A percentile compares a stretch with the other conserved stretches of the same genome.
Evolutionary conservation across 2,113 vertebrate genomes (phyloP).

Genomic region (Eulacestoma nigropectus): DNA sequence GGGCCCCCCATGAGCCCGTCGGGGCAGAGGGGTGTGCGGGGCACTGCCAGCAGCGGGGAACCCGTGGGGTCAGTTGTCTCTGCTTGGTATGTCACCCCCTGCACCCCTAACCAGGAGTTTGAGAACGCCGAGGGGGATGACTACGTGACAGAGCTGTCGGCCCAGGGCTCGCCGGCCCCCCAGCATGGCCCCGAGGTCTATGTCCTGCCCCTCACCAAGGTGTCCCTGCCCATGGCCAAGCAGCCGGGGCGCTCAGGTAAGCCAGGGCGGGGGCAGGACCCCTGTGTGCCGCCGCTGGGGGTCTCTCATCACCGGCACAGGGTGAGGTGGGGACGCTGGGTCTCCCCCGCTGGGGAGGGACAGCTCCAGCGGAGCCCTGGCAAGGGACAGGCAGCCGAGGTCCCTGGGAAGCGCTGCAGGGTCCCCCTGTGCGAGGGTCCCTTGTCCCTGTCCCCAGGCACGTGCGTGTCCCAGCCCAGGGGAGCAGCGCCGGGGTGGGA

Average conservation of each 20-base stretch:
- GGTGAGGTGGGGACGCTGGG: not conserved
- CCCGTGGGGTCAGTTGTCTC: not conserved
- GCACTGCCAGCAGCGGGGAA: not conserved
- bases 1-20: rapidly evolving
- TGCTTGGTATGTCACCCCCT: not conserved
- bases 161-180: constrained; percentile 79
- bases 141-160: constrained; percentile 79
- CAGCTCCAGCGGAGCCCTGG: rapidly evolving
- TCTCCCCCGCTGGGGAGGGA: not conserved
- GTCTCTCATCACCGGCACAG: rapidly evolving
- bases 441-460: not conserved
- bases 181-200: constrained; percentile 89
- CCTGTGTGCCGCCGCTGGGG: rapidly evolving
- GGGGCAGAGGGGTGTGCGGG: rapidly evolving
- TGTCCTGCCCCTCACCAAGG: constrained; percentile 89
- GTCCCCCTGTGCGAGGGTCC: not conserved
- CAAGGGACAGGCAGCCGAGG: not conserved
- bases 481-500: rapidly evolving
- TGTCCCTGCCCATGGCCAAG: constrained; percentile 87
- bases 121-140: constrained; percentile 89
- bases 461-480: not conserved
- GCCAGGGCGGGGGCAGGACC: not conserved
- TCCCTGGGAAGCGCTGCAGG: not conserved
- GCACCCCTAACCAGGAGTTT: constrained; percentile 79
- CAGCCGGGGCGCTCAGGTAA: constrained; percentile 88